Evolutionary conservation across 2,113 vertebrate species (phyloP).

Genomic region (Ptilonorhynchus violaceus): DNA sequence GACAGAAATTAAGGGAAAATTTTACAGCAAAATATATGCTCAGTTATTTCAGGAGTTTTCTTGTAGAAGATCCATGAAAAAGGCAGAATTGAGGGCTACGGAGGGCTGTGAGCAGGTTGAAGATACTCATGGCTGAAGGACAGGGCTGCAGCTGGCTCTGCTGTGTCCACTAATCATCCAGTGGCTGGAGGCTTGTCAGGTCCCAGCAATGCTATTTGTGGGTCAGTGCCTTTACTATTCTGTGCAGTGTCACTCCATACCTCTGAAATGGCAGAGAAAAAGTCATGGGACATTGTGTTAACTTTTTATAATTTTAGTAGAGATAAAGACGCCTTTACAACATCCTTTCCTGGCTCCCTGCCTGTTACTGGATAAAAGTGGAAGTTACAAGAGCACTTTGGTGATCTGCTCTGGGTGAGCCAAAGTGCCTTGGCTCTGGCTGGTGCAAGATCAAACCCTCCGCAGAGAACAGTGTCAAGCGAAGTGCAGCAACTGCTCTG

Average conservation of each 20-base stretch:
- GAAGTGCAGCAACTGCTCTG: neutral
- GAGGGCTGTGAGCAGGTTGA: neutral
- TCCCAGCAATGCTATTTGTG: accelerated
- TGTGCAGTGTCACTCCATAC: neutral
- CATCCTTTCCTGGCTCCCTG: neutral
- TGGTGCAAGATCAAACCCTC: neutral
- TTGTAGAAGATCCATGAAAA: neutral
- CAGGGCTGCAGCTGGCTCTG: neutral
- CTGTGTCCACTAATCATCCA: neutral
- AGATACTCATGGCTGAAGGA: neutral
- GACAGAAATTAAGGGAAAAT: neutral
- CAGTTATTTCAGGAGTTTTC: neutral
- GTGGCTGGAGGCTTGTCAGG: neutral
- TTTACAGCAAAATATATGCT: neutral
- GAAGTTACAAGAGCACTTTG: neutral
- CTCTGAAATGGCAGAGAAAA: neutral
- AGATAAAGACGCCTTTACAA: neutral
- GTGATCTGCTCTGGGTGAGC: neutral
- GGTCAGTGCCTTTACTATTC: neutral
- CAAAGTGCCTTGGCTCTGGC: neutral
- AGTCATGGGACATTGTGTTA: neutral
- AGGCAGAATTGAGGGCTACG: neutral
- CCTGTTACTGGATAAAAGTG: neutral
- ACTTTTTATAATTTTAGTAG: neutral
- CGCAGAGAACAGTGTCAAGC: neutral